These are phyloP conservation scores for Isurus oxyrinchus DNA, from an alignment of 2,113 vertebrate species.

Conservation along the genomic window DNA sequence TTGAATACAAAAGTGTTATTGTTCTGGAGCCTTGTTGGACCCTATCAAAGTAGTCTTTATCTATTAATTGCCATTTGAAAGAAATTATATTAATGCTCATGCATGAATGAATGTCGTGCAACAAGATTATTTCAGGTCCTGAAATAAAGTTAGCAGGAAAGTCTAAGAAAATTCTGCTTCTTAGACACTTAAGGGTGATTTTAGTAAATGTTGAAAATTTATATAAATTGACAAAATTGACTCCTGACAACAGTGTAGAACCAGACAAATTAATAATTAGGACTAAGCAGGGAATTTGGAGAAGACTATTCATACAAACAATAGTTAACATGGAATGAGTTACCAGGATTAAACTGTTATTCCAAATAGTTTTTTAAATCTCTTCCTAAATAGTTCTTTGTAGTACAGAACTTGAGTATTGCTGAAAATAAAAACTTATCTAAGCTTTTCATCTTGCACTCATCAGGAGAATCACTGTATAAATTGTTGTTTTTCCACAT, in stretches of 20 bases:
- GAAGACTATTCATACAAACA: neutral
- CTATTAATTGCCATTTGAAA: neutral
- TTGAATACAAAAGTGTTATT: neutral
- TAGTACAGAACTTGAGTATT: too few relatives aligned
- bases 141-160: neutral
- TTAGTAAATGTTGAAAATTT: neutral
- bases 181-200: neutral
- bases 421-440: too few relatives aligned
- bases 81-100: neutral
- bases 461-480: too few relatives aligned
- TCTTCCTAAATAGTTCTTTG: too few relatives aligned
- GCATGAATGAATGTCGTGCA: neutral
- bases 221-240: neutral
- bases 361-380: neutral
- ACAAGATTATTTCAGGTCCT: neutral
- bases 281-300: neutral
- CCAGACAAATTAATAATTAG: neutral
- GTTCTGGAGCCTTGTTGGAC: neutral
- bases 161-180: neutral
- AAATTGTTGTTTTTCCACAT: too few relatives aligned
- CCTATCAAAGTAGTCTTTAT: neutral
- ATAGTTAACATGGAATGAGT: neutral
- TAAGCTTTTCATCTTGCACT: too few relatives aligned
- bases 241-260: neutral
- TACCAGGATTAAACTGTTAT: neutral